phyloP scores from a whole-genome alignment of 2,113 vertebrate genomes.

The Trachemys scripta region DNA sequence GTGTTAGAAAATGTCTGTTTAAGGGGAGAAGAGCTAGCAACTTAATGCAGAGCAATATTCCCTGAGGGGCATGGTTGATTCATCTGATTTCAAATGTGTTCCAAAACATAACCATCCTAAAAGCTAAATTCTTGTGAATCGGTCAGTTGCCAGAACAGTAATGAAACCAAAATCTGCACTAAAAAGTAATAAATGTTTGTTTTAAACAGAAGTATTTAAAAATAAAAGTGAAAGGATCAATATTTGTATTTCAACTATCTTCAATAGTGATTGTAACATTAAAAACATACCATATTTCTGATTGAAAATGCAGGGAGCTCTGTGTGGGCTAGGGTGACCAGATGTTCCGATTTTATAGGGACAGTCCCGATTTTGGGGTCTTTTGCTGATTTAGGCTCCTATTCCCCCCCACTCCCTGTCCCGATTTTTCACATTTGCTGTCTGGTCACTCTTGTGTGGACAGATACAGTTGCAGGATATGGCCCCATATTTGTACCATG shows the following conservation, averaged over 20 bases:
- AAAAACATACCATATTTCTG: fast-evolving
- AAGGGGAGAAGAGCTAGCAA: not conserved
- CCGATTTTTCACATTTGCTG: too few relatives aligned
- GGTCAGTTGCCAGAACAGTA: not conserved
- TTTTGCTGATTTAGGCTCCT: too few relatives aligned
- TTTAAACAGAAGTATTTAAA: not conserved
- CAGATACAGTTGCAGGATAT: not conserved
- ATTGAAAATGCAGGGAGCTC: not conserved
- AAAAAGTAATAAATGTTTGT: not conserved
- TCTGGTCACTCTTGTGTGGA: not conserved
- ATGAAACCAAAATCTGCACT: not conserved
- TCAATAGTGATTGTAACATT: not conserved
- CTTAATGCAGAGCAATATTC: not conserved
- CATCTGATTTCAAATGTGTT: conserved; percentile 18
- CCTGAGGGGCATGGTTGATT: conserved; percentile 20
- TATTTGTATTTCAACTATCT: not conserved
- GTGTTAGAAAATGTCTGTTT: conserved; percentile 18
- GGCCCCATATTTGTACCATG: not conserved
- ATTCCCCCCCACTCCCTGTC: too few relatives aligned
- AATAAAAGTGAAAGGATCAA: not conserved
- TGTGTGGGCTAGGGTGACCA: not conserved
- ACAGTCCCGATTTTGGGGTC: too few relatives aligned
- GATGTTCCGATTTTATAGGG: too few relatives aligned
- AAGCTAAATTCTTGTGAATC: conserved; percentile 6
- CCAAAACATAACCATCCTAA: conserved; percentile 18